Evolutionary conservation across 2,888 invertebrate genomes (phyloP).

Genomic region (Lasioglossum marginatum): DNA sequence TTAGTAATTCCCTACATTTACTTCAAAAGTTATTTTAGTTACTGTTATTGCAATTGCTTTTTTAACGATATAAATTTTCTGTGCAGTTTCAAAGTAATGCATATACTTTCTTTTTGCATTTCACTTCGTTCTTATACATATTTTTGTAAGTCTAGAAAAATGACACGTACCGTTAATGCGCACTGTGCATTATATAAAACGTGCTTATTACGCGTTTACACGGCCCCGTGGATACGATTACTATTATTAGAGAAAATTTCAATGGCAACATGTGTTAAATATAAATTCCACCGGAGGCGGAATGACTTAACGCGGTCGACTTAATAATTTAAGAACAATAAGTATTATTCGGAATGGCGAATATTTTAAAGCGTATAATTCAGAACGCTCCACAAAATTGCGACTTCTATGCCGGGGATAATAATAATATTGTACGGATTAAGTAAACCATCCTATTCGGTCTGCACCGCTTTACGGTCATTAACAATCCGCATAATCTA

Average conservation of each 20-base stretch:
- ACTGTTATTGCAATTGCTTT: too few relatives aligned
- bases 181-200: not conserved
- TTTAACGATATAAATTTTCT: not conserved
- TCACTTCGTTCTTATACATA: not conserved
- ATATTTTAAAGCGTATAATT: conserved; percentile 20
- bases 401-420: conserved; percentile 54
- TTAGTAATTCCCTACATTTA: too few relatives aligned
- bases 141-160: not conserved
- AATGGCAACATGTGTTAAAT: not conserved
- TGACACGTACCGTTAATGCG: not conserved
- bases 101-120: not conserved
- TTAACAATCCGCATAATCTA: conserved; percentile 69
- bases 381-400: conserved; percentile 42
- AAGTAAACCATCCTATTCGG: conserved; percentile 63
- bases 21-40: too few relatives aligned
- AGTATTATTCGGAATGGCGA: not conserved
- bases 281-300: not conserved
- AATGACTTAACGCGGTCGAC: not conserved
- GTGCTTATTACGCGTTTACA: not conserved
- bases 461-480: conserved; percentile 60
- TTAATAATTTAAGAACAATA: conserved; percentile 5
- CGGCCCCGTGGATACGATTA: not conserved
- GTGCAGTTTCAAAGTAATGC: not conserved
- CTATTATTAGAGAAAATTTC: not conserved
- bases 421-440: conserved; percentile 68